phyloP scores from a whole-genome alignment of 2,113 vertebrate genomes.

The Panthera leo region DNA sequence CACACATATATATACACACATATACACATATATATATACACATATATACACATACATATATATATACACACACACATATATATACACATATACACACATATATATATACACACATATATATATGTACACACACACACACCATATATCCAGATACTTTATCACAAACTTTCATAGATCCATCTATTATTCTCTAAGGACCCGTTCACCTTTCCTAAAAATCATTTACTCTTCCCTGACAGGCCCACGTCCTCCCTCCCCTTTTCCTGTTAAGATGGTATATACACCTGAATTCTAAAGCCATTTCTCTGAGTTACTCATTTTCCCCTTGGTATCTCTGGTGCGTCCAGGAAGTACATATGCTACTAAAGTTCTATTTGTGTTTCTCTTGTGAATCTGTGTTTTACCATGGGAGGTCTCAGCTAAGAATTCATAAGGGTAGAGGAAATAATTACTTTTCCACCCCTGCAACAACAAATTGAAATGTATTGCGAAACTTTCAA shows the following conservation, averaged over 20 bases:
- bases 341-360: background rate
- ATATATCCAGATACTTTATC: background rate
- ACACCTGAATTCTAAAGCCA: background rate
- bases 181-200: background rate
- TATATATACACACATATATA: no score
- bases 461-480: background rate
- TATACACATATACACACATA: rapidly evolving
- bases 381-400: background rate
- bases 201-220: background rate
- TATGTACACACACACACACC: rapidly evolving
- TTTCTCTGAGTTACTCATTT: background rate
- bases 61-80: rapidly evolving
- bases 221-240: background rate
- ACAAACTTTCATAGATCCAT: background rate
- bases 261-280: background rate
- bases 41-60: no score
- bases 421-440: background rate
- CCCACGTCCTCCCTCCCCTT: background rate
- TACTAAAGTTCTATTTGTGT: background rate
- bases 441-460: background rate
- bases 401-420: background rate
- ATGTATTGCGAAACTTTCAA: background rate
- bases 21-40: no score
- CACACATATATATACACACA: no score
- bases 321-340: background rate